phyloP scores from a whole-genome alignment of 2,888 invertebrate species.

The Amaurobius ferox region DNA sequence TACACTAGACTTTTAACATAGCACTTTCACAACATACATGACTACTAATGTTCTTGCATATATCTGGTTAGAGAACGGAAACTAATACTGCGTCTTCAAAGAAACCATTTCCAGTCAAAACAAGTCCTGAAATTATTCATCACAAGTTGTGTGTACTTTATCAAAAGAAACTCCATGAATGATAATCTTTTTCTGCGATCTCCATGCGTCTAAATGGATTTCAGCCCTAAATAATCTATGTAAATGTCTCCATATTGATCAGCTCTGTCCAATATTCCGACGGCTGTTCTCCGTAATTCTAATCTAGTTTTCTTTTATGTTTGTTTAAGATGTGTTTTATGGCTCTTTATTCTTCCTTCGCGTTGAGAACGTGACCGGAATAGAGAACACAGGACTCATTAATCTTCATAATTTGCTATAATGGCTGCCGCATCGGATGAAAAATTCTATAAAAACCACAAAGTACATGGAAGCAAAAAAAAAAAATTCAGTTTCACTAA shows the following conservation, averaged over 20 bases:
- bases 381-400: constrained; percentile 46
- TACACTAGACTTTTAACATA: too few relatives aligned
- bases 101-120: too few relatives aligned
- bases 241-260: constrained; percentile 44
- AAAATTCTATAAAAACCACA: constrained; percentile 55
- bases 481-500: constrained; percentile 27
- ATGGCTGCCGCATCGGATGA: constrained; percentile 61
- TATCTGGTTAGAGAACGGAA: too few relatives aligned
- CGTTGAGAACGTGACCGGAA: constrained; percentile 48
- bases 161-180: too few relatives aligned
- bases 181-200: background rate
- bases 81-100: too few relatives aligned
- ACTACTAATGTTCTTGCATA: too few relatives aligned
- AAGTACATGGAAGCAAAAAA: background rate
- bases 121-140: too few relatives aligned
- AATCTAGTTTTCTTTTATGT: constrained; percentile 64
- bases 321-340: constrained; percentile 68
- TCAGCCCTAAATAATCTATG: constrained; percentile 26
- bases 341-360: constrained; percentile 38
- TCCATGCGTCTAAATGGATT: background rate
- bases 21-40: too few relatives aligned
- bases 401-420: constrained; percentile 67
- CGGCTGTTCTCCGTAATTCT: constrained; percentile 9
- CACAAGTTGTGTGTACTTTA: too few relatives aligned
- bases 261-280: constrained; percentile 29